Evolutionary conservation across 2,888 invertebrate genomes (phyloP).

Genomic region (Philereme transversata): DNA sequence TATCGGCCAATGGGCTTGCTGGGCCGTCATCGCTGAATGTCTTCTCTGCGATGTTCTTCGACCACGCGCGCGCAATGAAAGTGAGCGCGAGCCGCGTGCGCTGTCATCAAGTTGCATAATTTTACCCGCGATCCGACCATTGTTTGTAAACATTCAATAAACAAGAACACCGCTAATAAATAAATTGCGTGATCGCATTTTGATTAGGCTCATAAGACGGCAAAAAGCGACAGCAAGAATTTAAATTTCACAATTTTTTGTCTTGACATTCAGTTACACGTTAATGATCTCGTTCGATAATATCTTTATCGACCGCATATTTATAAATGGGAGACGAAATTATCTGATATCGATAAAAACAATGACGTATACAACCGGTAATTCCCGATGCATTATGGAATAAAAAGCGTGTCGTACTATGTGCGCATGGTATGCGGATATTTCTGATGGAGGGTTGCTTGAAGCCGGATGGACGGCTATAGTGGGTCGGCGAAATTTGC

Average conservation of each 20-base stretch:
- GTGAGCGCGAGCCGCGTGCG: slow-evolving; percentile 69
- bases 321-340: slow-evolving; percentile 25
- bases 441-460: slow-evolving; percentile 47
- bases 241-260: slow-evolving; percentile 48
- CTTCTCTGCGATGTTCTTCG: slow-evolving; percentile 20
- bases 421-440: slow-evolving; percentile 48
- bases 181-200: slow-evolving; percentile 71
- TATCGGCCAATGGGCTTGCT: slow-evolving; percentile 31
- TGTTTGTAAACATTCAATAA: slow-evolving; percentile 81
- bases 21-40: slow-evolving; percentile 15
- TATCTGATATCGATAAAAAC: slow-evolving; percentile 27
- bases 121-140: slow-evolving; percentile 71
- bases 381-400: slow-evolving; percentile 25
- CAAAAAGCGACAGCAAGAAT: slow-evolving; percentile 42
- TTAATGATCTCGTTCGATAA: slow-evolving; percentile 41
- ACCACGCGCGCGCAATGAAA: slow-evolving; percentile 64
- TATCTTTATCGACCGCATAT: slow-evolving; percentile 36
- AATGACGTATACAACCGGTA: slow-evolving; percentile 9
- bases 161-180: slow-evolving; percentile 56
- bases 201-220: slow-evolving; percentile 54
- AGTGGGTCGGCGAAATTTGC: slow-evolving; percentile 68
- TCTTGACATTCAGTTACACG: slow-evolving; percentile 40
- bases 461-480: slow-evolving; percentile 52
- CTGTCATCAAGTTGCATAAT: slow-evolving; percentile 81
- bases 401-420: slow-evolving; percentile 25